phyloP scores from a whole-genome alignment of 2,888 invertebrate species.

The Antheraea assamensis region DNA sequence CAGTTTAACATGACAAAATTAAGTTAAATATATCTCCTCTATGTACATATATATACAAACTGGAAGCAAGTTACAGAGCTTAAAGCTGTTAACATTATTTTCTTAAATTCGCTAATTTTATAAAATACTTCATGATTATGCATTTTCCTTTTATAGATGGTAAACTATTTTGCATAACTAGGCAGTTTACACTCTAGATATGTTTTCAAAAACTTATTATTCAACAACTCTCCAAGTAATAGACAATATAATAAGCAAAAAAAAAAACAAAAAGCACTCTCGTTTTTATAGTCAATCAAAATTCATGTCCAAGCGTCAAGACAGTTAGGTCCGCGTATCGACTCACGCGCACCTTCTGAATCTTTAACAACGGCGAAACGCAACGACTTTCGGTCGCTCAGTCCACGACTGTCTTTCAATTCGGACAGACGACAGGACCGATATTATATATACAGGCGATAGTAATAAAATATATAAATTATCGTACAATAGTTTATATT shows the following conservation, averaged over 20 bases:
- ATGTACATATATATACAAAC: neutral
- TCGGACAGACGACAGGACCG: constrained; percentile 72
- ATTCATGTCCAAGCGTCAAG: constrained; percentile 72
- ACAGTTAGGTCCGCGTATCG: constrained; percentile 68
- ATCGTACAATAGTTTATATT: constrained; percentile 41
- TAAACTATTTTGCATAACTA: neutral
- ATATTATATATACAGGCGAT: constrained; percentile 37
- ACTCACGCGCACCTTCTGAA: constrained; percentile 67
- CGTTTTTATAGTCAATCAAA: constrained; percentile 67
- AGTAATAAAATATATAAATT: constrained; percentile 36
- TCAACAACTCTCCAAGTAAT: neutral
- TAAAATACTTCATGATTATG: too few species aligned
- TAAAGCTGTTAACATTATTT: neutral
- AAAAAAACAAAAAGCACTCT: constrained; percentile 56
- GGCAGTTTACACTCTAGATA: neutral
- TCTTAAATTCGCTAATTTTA: too few species aligned
- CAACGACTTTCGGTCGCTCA: constrained; percentile 65
- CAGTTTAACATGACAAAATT: neutral
- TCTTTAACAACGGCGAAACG: constrained; percentile 59
- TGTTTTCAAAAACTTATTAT: neutral
- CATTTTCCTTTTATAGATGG: too few species aligned
- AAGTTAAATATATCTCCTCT: neutral
- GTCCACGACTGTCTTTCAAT: constrained; percentile 75
- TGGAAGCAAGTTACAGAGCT: neutral
- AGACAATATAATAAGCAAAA: neutral